Evolutionary conservation across 2,888 invertebrate species (phyloP).

Genomic region (Sminthurides aquaticus): DNA sequence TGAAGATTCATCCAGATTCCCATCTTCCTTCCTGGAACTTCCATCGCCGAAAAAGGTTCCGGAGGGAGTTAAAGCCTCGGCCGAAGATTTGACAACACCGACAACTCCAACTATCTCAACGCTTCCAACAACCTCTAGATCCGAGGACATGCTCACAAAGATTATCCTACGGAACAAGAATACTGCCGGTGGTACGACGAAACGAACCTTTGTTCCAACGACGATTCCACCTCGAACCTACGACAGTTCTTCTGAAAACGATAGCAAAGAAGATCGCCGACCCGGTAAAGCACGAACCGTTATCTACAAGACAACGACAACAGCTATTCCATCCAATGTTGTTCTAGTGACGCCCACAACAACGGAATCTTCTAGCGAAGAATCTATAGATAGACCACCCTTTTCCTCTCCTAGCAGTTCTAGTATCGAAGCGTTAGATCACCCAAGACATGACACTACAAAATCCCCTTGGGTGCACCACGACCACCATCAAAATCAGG

Average conservation of each 20-base stretch:
- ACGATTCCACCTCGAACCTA: neutral
- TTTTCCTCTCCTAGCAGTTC: no score
- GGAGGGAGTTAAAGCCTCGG: neutral
- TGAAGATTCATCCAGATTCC: neutral
- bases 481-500: neutral
- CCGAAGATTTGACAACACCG: neutral
- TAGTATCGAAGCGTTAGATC: neutral
- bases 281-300: neutral
- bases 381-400: neutral
- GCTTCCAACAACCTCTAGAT: neutral
- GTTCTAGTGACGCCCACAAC: neutral
- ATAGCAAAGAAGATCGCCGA: neutral
- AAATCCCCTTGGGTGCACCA: neutral
- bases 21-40: neutral
- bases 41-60: neutral
- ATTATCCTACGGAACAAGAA: constrained; percentile 26
- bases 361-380: neutral
- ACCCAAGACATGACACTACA: neutral
- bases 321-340: neutral
- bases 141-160: constrained; percentile 22
- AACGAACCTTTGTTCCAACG: neutral
- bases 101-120: neutral
- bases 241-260: neutral
- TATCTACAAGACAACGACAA: neutral
- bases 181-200: neutral